Evolutionary conservation across 2,888 invertebrate species (phyloP).

Genomic region (Phytoseiulus persimilis): DNA sequence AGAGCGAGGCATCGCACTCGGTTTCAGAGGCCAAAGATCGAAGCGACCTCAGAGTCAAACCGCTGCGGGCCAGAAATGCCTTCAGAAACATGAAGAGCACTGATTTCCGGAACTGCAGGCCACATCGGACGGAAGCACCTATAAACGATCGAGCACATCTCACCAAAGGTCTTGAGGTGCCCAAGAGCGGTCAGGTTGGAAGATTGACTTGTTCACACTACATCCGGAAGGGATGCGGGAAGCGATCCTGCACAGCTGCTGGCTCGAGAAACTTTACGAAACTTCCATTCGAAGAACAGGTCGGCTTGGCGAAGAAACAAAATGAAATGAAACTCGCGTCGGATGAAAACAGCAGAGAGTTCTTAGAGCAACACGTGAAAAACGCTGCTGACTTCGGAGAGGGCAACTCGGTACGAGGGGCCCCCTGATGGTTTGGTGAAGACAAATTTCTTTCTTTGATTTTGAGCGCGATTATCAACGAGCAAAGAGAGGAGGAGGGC

Average conservation of each 20-base stretch:
- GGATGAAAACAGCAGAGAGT: neutral
- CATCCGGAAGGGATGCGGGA: too few species aligned
- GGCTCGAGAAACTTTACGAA: too few species aligned
- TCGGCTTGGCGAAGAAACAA: too few species aligned
- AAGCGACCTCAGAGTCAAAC: neutral
- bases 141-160: too few species aligned
- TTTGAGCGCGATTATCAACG: neutral
- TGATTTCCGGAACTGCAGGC: too few species aligned
- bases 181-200: too few species aligned
- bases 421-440: neutral
- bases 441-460: neutral
- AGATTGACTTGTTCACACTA: too few species aligned
- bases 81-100: neutral
- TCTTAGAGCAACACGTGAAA: neutral
- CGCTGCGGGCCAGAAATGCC: neutral
- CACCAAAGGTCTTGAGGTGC: too few species aligned
- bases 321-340: neutral
- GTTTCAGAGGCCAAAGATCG: neutral
- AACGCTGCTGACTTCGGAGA: neutral
- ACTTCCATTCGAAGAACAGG: neutral
- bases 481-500: neutral
- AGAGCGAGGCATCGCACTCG: neutral
- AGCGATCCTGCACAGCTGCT: too few species aligned
- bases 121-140: too few species aligned
- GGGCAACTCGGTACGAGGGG: neutral